Percentiles rank a stretch among this genome's conserved stretches.
phyloP scores from a whole-genome alignment of 2,797 vertebrate genomes.

The Octomys mimax region DNA sequence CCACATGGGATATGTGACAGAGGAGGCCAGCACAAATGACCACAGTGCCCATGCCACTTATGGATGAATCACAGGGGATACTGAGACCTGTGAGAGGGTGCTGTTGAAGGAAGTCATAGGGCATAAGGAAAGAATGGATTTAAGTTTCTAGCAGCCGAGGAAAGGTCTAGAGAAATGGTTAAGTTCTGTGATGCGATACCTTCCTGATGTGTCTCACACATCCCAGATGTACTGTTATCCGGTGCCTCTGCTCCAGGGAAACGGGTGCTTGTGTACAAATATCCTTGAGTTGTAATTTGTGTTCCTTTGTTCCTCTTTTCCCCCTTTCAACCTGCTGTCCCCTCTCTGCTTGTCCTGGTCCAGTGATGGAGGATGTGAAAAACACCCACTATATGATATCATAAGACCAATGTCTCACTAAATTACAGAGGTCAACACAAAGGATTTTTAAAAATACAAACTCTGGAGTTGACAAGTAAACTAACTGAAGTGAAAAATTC shows the following conservation, averaged over 20 bases:
- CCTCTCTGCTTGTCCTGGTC: neutral
- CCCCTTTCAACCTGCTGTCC: neutral
- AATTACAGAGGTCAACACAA: neutral
- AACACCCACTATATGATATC: neutral
- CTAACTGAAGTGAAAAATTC: neutral
- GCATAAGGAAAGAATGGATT: neutral
- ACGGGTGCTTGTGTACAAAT: neutral
- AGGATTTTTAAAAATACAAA: neutral
- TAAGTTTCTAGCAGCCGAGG: constrained; percentile 9
- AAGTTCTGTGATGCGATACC: neutral
- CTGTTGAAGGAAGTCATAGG: neutral
- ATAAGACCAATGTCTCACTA: neutral
- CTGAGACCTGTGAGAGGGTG: neutral
- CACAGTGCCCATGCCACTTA: neutral
- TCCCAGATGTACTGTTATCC: neutral
- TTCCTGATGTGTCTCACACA: neutral
- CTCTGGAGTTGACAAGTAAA: neutral
- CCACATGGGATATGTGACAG: neutral
- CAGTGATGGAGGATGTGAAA: neutral
- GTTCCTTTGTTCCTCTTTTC: neutral
- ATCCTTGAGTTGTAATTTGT: neutral
- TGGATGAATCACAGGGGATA: neutral
- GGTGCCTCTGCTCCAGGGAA: neutral
- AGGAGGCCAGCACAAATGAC: neutral
- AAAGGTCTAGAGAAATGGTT: neutral